A percentile compares a stretch with the other conserved stretches of the same genome.
These are phyloP conservation scores for Gibbula magus DNA, from an alignment of 2,888 invertebrate genomes.

Conservation along the genomic window DNA sequence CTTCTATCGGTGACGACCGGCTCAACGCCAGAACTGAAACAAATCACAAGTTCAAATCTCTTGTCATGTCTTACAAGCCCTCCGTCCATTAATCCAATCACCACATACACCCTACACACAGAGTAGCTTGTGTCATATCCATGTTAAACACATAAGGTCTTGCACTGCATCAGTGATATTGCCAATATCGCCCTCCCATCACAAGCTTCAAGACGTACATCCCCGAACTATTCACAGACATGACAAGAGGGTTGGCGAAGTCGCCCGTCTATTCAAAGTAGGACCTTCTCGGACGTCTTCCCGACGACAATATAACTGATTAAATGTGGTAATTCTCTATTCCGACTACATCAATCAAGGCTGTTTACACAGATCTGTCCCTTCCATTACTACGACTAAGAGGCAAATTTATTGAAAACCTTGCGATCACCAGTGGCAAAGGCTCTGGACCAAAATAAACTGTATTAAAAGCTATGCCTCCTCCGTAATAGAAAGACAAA, in stretches of 20 bases:
- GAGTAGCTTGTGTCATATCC: not conserved
- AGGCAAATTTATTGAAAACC: conserved; percentile 4
- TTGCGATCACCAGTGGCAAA: conserved; percentile 10
- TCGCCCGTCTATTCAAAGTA: conserved; percentile 13
- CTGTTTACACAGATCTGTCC: conserved; percentile 22
- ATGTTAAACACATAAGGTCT: not conserved
- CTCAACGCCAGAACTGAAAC: not conserved
- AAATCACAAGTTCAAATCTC: conserved; percentile 1
- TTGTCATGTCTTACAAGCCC: conserved; percentile 13
- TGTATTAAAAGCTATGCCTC: conserved; percentile 25
- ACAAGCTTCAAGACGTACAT: not conserved
- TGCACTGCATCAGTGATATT: conserved; percentile 11
- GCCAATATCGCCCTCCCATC: not conserved
- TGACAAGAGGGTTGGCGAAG: not conserved
- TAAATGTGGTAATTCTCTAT: conserved; percentile 17
- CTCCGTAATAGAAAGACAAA: conserved; percentile 24
- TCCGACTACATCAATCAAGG: conserved; percentile 25
- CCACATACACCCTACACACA: not conserved
- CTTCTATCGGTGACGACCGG: not conserved
- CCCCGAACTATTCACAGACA: not conserved
- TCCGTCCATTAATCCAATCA: conserved; percentile 4
- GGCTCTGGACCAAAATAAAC: conserved; percentile 19
- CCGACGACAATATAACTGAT: conserved; percentile 11
- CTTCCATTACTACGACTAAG: conserved; percentile 15
- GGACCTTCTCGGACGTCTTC: not conserved